Conservation (phyloP, 2,113 vertebrate species). For the Rhinoptilus africanus region DNA sequence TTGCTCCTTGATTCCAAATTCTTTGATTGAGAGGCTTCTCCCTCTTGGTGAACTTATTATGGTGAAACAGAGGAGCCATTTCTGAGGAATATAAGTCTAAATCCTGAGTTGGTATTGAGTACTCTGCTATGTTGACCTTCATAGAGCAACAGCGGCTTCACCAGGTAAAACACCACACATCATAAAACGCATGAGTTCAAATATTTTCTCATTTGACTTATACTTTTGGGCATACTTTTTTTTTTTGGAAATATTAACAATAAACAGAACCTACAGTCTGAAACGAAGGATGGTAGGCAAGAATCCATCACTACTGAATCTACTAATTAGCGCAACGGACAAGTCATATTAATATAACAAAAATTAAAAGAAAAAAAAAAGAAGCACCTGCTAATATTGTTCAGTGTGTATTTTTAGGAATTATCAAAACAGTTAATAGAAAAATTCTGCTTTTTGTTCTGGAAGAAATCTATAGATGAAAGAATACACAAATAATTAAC, state of each 20-base stretch:
- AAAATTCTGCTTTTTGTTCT: not conserved
- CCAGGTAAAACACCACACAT: not conserved
- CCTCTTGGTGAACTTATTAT: not conserved
- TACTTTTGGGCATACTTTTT: not conserved
- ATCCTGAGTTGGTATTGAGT: not conserved
- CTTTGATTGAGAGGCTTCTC: not conserved
- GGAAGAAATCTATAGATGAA: not conserved
- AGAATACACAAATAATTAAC: not conserved
- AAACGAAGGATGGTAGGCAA: not conserved
- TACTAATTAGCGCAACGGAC: not conserved
- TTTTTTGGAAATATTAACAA: not conserved
- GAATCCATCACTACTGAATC: rapidly evolving
- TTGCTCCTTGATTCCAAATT: not conserved
- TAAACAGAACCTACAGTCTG: not conserved
- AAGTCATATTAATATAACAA: not conserved
- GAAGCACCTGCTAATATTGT: not conserved
- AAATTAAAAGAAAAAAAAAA: not conserved
- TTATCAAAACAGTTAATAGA: not conserved
- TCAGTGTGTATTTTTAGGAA: not conserved
- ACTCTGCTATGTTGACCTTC: not conserved
- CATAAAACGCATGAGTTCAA: not conserved
- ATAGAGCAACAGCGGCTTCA: not conserved
- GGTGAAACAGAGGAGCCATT: not conserved
- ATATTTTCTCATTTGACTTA: not conserved
- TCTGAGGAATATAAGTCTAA: not conserved